These are phyloP conservation scores for Automeris io DNA, from an alignment of 2,888 invertebrate genomes.

Conservation along the genomic window DNA sequence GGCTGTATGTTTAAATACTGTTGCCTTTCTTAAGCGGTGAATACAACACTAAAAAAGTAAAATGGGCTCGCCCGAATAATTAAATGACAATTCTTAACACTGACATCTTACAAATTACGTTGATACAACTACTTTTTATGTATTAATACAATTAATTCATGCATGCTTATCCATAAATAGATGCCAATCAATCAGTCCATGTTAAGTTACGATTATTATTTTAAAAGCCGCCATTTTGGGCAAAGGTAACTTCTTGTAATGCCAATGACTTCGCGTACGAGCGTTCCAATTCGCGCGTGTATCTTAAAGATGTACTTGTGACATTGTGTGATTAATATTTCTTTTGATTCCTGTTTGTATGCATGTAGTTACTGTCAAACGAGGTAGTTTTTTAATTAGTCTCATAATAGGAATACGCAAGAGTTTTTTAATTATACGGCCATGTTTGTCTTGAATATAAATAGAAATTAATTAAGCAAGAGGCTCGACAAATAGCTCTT, in stretches of 20 bases:
- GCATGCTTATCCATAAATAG: constrained; percentile 18
- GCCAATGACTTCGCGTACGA: constrained; percentile 31
- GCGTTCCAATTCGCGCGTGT: constrained; percentile 6
- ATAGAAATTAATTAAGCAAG: too few relatives aligned
- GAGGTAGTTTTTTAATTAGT: too few relatives aligned
- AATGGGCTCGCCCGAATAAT: too few relatives aligned
- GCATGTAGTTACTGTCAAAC: too few relatives aligned
- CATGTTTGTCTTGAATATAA: too few relatives aligned
- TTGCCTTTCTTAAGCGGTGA: too few relatives aligned
- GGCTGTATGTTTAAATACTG: too few relatives aligned
- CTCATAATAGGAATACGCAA: too few relatives aligned
- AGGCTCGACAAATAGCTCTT: too few relatives aligned
- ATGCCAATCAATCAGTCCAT: constrained; percentile 17
- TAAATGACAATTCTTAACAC: too few relatives aligned
- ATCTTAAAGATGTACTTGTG: neutral
- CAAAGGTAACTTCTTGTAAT: constrained; percentile 26
- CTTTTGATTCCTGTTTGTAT: neutral
- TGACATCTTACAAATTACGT: constrained; percentile 1
- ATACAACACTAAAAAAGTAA: too few relatives aligned
- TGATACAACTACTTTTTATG: constrained; percentile 8
- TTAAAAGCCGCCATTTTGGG: constrained; percentile 29
- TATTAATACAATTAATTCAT: constrained; percentile 17
- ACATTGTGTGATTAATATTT: neutral
- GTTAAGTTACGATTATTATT: constrained; percentile 19
- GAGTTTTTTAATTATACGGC: too few relatives aligned